phyloP scores from a whole-genome alignment of 2,113 vertebrate genomes.

The Nesoenas mayeri region DNA sequence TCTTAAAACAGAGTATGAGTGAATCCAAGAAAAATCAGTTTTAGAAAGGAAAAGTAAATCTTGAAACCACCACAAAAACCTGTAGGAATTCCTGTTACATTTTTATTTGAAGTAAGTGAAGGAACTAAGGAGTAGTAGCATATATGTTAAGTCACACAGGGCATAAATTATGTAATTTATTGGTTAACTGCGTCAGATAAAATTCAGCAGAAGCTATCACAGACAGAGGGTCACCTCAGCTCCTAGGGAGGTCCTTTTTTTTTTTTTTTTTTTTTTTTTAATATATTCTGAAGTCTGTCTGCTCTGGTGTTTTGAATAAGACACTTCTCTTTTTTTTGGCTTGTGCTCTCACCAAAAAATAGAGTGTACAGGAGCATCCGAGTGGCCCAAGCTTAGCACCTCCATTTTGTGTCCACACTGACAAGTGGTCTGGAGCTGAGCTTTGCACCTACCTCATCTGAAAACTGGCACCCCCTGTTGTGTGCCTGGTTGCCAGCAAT shows the following conservation, averaged over 20 bases:
- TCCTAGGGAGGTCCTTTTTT: background rate
- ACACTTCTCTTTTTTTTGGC: background rate
- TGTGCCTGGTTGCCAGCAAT: background rate
- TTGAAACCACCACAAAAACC: background rate
- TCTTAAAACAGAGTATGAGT: background rate
- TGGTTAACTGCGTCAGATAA: background rate
- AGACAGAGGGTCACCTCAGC: background rate
- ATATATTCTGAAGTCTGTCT: background rate
- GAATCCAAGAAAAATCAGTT: slow-evolving; percentile 14
- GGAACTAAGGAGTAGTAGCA: background rate
- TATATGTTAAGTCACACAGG: background rate
- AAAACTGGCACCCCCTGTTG: background rate
- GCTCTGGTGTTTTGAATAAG: background rate
- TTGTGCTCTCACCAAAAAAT: background rate
- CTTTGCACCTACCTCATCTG: background rate
- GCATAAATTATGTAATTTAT: background rate
- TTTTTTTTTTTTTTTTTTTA: background rate
- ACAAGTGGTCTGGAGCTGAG: background rate
- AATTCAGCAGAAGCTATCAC: background rate
- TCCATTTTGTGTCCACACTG: background rate
- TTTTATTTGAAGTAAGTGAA: background rate
- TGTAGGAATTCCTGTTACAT: background rate
- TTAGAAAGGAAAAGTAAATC: slow-evolving; percentile 9
- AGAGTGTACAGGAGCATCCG: background rate
- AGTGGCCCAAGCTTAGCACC: background rate